Conservation (phyloP, 1,140 invertebrate genomes). For the Calliphora vicina region DNA sequence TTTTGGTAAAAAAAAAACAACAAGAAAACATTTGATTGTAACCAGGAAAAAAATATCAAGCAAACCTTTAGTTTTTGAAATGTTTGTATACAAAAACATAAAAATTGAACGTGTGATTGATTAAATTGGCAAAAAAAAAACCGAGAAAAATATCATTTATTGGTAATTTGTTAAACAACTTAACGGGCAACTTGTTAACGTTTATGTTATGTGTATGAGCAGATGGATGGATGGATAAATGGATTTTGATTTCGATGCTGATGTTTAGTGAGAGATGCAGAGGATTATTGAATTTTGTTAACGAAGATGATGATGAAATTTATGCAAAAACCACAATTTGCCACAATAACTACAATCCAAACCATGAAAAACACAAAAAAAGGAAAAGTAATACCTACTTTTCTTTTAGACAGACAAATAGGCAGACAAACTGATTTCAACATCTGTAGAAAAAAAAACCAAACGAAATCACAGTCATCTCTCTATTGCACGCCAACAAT, state of each 20-base stretch:
- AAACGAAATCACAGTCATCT: too few relatives aligned
- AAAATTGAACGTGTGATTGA: conserved; percentile 25
- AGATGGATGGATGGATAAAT: neutral
- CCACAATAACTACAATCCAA: neutral
- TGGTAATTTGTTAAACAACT: conserved; percentile 15
- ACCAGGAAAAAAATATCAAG: neutral
- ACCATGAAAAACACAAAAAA: neutral
- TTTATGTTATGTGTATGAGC: neutral
- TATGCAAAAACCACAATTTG: conserved; percentile 19
- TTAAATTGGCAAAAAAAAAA: conserved; percentile 23
- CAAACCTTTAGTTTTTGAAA: too few relatives aligned
- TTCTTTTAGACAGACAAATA: conserved; percentile 7
- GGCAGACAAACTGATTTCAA: neutral
- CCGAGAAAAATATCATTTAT: conserved; percentile 17
- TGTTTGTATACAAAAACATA: neutral
- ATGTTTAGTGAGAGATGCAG: neutral
- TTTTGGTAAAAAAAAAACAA: too few relatives aligned
- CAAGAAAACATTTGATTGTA: too few relatives aligned
- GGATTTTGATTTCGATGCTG: too few relatives aligned
- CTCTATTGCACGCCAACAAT: conserved; percentile 24
- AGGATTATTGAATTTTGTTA: neutral
- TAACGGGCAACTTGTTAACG: conserved; percentile 24
- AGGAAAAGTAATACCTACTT: conserved; percentile 19
- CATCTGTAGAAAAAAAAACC: neutral
- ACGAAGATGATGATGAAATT: conserved; percentile 9